Conservation (phyloP, 2,888 invertebrate genomes). For the Drosophila nr. perissopoda region DNA sequence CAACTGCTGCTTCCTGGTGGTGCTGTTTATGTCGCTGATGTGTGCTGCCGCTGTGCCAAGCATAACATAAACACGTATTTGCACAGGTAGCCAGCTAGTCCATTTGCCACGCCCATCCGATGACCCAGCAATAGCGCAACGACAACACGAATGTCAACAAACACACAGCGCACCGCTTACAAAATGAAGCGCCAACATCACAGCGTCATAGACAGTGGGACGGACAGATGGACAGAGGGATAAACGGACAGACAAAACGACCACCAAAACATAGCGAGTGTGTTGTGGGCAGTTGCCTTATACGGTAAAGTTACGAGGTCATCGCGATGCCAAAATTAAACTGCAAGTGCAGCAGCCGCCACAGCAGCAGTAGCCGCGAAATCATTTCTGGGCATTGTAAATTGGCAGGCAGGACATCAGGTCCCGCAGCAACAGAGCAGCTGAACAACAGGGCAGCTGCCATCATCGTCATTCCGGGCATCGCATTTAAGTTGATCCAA, state of each 20-base stretch:
- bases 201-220: conserved; percentile 23
- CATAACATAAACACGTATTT: conserved; percentile 76
- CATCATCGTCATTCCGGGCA: conserved; percentile 39
- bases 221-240: background rate
- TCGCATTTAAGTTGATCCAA: conserved; percentile 81
- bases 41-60: conserved; percentile 42
- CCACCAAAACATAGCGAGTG: conserved; percentile 34
- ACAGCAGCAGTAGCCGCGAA: conserved; percentile 49
- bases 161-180: conserved; percentile 40
- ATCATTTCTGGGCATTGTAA: conserved; percentile 67
- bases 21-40: conserved; percentile 17
- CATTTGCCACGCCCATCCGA: conserved; percentile 61
- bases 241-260: conserved; percentile 7
- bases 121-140: conserved; percentile 30
- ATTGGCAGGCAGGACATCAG: conserved; percentile 48
- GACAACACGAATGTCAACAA: conserved; percentile 74
- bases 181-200: conserved; percentile 63
- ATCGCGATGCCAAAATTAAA: conserved; percentile 73
- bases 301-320: conserved; percentile 61
- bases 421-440: conserved; percentile 16
- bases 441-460: conserved; percentile 8
- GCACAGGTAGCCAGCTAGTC: conserved; percentile 52
- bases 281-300: conserved; percentile 29
- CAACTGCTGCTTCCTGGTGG: conserved; percentile 14
- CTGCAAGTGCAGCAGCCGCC: conserved; percentile 62